Conservation (phyloP, 1,140 invertebrate species). For the Apolygus lucorum region DNA sequence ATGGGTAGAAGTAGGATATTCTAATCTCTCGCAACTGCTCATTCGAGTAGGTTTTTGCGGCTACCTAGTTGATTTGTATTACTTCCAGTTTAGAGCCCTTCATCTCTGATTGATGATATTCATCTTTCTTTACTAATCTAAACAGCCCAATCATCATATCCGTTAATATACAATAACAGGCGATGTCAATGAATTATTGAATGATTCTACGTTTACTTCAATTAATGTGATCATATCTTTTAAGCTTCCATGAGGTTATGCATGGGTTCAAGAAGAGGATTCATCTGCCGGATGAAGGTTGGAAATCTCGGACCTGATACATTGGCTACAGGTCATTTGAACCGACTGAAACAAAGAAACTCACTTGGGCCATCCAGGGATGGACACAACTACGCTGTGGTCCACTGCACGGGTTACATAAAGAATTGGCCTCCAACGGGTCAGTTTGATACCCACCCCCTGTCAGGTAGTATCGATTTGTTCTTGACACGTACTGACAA, state of each 20-base stretch:
- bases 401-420: constrained; percentile 98
- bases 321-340: constrained; percentile 72
- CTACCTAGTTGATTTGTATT: too few relatives aligned
- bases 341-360: constrained; percentile 82
- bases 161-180: too few relatives aligned
- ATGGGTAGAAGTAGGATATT: too few relatives aligned
- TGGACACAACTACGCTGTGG: constrained; percentile 93
- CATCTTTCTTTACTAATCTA: too few relatives aligned
- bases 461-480: constrained; percentile 44
- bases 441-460: constrained; percentile 42
- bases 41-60: too few relatives aligned
- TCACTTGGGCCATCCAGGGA: constrained; percentile 84
- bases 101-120: too few relatives aligned
- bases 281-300: constrained; percentile 97
- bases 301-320: constrained; percentile 71
- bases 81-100: too few relatives aligned
- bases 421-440: constrained; percentile 98
- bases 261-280: constrained; percentile 95
- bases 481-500: too few relatives aligned
- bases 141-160: too few relatives aligned
- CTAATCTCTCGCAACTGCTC: too few relatives aligned
- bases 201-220: too few relatives aligned
- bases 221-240: not conserved
- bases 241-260: constrained; percentile 83
- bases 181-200: too few relatives aligned